Conservation (phyloP, 1,140 invertebrate species). For the Ptiloglossa arizonensis region DNA sequence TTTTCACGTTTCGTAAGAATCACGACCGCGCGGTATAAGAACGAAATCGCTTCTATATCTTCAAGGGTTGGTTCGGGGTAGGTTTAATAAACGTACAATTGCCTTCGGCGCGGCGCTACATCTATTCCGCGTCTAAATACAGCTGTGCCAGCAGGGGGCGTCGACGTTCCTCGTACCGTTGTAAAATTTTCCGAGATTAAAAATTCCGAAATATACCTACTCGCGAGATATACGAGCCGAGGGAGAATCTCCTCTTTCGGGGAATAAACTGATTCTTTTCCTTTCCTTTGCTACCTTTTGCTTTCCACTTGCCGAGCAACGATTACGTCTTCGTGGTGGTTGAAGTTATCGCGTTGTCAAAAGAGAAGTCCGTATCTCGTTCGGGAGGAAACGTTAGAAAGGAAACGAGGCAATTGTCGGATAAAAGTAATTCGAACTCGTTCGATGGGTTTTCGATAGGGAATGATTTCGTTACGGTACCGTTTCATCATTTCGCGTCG, state of each 20-base stretch:
- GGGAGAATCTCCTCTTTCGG: slow-evolving; percentile 13
- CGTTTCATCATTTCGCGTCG: too few relatives aligned
- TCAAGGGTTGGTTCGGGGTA: background rate
- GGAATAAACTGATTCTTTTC: background rate
- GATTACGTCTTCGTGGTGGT: slow-evolving; percentile 21
- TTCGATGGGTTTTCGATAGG: background rate
- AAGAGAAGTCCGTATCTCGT: too few relatives aligned
- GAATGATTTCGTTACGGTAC: too few relatives aligned
- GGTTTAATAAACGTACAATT: slow-evolving; percentile 65
- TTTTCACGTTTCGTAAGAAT: slow-evolving; percentile 47
- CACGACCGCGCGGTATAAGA: slow-evolving; percentile 42
- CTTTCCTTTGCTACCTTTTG: background rate
- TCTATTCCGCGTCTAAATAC: slow-evolving; percentile 45
- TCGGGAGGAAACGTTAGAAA: background rate
- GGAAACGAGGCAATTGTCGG: background rate
- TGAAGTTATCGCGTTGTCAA: slow-evolving; percentile 9
- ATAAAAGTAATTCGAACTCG: background rate
- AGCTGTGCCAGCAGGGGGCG: slow-evolving; percentile 37
- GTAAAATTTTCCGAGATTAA: slow-evolving; percentile 74
- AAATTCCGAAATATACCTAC: slow-evolving; percentile 71
- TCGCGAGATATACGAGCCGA: slow-evolving; percentile 47
- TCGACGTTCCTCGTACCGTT: slow-evolving; percentile 53
- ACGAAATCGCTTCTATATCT: slow-evolving; percentile 50
- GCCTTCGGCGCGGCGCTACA: slow-evolving; percentile 36
- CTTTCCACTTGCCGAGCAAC: background rate